Percentiles rank a stretch among this genome's conserved stretches.
These are phyloP conservation scores for Kryptolebias ocellatus DNA, from an alignment of 2,797 vertebrate genomes.

Conservation along the genomic window DNA sequence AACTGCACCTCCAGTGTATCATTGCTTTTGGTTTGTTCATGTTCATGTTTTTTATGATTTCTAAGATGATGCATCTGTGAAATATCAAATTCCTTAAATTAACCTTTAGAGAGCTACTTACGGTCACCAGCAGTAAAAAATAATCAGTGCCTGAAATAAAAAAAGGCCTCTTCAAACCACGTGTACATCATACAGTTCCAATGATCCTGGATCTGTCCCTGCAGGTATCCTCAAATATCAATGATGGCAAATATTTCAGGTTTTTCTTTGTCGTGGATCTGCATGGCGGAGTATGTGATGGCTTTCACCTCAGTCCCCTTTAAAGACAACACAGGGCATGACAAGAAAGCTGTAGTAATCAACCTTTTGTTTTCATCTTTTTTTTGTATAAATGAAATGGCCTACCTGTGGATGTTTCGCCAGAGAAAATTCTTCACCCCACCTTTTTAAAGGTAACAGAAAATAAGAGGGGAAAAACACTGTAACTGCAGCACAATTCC, in stretches of 20 bases:
- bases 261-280: conserved; percentile 89
- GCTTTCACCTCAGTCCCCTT: conserved; percentile 99
- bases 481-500: too few species aligned
- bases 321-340: conserved; percentile 33
- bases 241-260: conserved; percentile 94
- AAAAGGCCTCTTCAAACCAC: conserved; percentile 37
- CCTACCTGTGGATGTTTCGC: conserved; percentile 94
- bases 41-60: neutral
- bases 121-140: conserved; percentile 9
- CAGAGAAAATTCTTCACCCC: conserved; percentile 95
- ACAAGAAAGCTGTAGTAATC: neutral
- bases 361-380: neutral
- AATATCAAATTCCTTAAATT: neutral
- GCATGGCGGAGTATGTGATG: conserved; percentile 99
- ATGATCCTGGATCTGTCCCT: conserved; percentile 16
- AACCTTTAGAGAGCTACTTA: neutral
- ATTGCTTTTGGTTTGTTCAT: neutral
- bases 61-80: neutral
- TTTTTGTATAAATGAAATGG: neutral
- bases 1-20: neutral
- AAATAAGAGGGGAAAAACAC: neutral
- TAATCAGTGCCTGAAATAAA: conserved; percentile 30
- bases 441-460: conserved; percentile 80
- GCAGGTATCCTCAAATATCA: conserved; percentile 85
- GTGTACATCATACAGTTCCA: conserved; percentile 22